Conservation (phyloP, 2,888 invertebrate genomes). For the Rotaria magnacalcarata region DNA sequence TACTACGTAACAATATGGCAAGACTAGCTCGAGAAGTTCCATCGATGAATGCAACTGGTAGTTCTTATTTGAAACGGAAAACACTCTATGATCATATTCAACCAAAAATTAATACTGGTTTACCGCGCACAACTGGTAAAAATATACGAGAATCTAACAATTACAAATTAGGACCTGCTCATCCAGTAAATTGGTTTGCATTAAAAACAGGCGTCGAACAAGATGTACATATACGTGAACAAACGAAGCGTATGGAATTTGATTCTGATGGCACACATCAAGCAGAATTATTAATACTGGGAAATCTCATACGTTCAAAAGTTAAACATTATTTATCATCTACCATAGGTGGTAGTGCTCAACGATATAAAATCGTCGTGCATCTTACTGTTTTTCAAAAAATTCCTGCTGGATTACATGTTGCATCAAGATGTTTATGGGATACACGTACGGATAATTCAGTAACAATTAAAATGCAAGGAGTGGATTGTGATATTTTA, state of each 20-base stretch:
- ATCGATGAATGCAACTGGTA: not conserved
- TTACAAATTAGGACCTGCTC: not conserved
- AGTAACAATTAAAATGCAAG: not conserved
- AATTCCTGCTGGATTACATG: not conserved
- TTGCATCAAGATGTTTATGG: constrained; percentile 23
- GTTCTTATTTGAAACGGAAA: not conserved
- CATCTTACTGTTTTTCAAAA: not conserved
- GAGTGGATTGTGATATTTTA: not conserved
- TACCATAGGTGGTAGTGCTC: not conserved
- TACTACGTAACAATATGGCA: not conserved
- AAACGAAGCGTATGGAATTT: not conserved
- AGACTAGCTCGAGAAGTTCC: not conserved
- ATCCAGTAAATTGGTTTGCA: not conserved
- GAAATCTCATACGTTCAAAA: not conserved
- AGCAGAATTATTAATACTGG: not conserved
- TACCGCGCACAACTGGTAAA: not conserved
- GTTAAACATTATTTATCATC: not conserved
- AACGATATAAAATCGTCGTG: not conserved
- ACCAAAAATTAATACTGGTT: not conserved
- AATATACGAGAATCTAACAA: not conserved
- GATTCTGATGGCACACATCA: not conserved
- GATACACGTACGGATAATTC: not conserved
- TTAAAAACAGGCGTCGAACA: not conserved
- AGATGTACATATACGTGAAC: not conserved
- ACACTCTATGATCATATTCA: not conserved